Conservation (phyloP, 1,140 invertebrate genomes). For the Zaprionus africanus region DNA sequence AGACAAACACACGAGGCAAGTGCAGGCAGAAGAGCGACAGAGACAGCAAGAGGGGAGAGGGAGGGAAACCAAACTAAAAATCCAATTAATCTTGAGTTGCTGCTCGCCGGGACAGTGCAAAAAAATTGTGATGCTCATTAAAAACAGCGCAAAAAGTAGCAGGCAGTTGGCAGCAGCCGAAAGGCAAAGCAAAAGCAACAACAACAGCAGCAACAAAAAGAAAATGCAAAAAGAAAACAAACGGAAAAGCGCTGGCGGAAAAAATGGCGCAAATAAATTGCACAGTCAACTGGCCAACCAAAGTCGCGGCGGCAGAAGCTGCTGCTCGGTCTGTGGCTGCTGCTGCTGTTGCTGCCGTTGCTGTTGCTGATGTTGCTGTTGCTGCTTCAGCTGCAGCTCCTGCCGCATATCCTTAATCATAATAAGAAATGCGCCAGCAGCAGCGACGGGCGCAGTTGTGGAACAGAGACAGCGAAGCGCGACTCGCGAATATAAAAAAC, state of each 20-base stretch:
- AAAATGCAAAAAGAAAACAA: constrained; percentile 16
- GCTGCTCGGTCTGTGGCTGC: background rate
- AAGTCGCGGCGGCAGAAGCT: constrained; percentile 34
- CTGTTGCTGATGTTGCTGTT: constrained; percentile 9
- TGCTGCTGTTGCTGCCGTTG: background rate
- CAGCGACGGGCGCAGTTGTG: constrained; percentile 27
- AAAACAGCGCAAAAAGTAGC: constrained; percentile 60
- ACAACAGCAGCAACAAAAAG: constrained; percentile 9
- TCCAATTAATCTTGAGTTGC: constrained; percentile 75
- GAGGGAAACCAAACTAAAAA: constrained; percentile 50
- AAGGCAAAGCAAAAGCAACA: constrained; percentile 6
- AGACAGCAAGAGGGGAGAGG: background rate
- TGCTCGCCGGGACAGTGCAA: constrained; percentile 24
- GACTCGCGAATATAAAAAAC: constrained; percentile 67
- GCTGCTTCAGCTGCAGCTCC: constrained; percentile 33
- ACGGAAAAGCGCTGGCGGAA: background rate
- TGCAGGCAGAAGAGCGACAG: too few relatives aligned
- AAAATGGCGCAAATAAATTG: constrained; percentile 60
- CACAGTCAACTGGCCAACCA: constrained; percentile 61
- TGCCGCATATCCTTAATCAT: constrained; percentile 73
- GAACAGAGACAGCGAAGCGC: constrained; percentile 74
- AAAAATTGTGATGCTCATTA: constrained; percentile 61
- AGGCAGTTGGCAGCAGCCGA: constrained; percentile 44
- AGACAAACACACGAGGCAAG: background rate
- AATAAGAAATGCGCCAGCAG: constrained; percentile 80